A percentile compares a stretch with the other conserved stretches of the same genome.
Conservation (phyloP, 2,797 vertebrate genomes). For the Ctenochaetus hawaiiensis region DNA sequence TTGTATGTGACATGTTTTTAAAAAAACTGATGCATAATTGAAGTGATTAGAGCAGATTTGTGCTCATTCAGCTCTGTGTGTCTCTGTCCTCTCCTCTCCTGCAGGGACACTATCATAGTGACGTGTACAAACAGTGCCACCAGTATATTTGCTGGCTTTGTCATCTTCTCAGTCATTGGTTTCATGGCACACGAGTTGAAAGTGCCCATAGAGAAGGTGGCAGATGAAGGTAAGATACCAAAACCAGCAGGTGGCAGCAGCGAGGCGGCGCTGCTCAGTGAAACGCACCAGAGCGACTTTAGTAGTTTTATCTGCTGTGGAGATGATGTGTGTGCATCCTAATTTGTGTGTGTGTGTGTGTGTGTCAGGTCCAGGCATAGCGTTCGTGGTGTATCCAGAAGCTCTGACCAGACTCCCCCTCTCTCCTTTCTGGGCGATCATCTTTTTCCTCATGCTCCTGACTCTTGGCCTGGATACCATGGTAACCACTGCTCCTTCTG, state of each 20-base stretch:
- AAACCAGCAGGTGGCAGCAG: constrained; percentile 15
- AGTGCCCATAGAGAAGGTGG: constrained; percentile 97
- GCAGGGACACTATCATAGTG: constrained; percentile 96
- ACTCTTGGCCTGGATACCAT: constrained; percentile 98
- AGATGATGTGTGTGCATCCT: constrained; percentile 4
- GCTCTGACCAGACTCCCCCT: constrained; percentile 96
- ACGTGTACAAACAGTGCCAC: constrained; percentile 98
- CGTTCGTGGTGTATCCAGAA: constrained; percentile 98
- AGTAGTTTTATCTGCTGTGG: not conserved
- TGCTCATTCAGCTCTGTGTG: constrained; percentile 15
- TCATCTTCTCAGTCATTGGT: constrained; percentile 99
- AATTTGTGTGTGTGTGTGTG: constrained; percentile 19
- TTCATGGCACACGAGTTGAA: constrained; percentile 99
- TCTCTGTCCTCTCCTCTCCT: constrained; percentile 21
- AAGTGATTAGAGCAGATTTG: not conserved
- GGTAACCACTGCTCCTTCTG: constrained; percentile 83
- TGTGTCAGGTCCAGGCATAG: constrained; percentile 93
- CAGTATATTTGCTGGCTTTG: constrained; percentile 98
- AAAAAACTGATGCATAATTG: not conserved
- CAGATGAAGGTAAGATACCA: constrained; percentile 92
- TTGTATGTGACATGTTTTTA: constrained; percentile 10
- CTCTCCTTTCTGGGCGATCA: constrained; percentile 98
- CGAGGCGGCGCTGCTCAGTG: not conserved
- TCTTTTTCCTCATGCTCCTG: constrained; percentile 99
- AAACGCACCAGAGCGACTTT: constrained; percentile 17